Evolutionary conservation across 2,888 invertebrate species (phyloP).

Genomic region (Psylliodes chrysocephalus): DNA sequence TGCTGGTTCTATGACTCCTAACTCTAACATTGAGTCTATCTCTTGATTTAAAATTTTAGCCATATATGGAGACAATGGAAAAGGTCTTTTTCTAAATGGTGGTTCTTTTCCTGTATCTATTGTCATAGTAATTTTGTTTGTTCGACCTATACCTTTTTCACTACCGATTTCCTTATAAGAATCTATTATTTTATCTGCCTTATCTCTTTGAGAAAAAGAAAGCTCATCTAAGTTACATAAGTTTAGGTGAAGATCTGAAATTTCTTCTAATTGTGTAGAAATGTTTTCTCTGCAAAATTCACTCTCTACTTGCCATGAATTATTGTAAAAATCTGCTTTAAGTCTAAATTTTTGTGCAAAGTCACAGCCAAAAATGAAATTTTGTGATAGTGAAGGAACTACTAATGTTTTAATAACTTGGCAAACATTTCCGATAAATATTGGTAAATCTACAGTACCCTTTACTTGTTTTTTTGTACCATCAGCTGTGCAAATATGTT

Average conservation of each 20-base stretch:
- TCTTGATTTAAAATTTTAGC: conserved; percentile 36
- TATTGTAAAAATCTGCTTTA: conserved; percentile 27
- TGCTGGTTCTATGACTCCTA: conserved; percentile 46
- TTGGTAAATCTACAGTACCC: conserved; percentile 26
- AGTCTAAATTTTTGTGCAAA: conserved; percentile 23
- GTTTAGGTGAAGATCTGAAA: no score
- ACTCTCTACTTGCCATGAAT: conserved; percentile 23
- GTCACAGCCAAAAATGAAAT: conserved; percentile 31
- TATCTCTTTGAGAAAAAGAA: background rate
- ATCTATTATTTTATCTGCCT: conserved; percentile 22
- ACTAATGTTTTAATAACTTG: conserved; percentile 26
- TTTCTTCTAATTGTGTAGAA: no score
- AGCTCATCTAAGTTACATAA: background rate
- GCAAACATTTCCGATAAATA: conserved; percentile 21
- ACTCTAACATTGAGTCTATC: conserved; percentile 44
- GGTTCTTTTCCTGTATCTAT: conserved; percentile 41
- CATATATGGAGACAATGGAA: conserved; percentile 28
- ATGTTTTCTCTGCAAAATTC: no score
- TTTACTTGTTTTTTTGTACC: conserved; percentile 21
- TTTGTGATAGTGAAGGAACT: conserved; percentile 27
- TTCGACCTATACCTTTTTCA: conserved; percentile 35
- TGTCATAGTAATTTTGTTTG: conserved; percentile 30
- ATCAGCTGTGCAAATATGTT: conserved; percentile 30
- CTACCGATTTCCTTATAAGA: conserved; percentile 28
- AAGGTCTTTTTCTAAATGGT: conserved; percentile 35